Percentiles rank a stretch among this genome's conserved stretches.
Evolutionary conservation across 1,140 invertebrate genomes (phyloP).

Genomic region (Metopolophium dirhodum): DNA sequence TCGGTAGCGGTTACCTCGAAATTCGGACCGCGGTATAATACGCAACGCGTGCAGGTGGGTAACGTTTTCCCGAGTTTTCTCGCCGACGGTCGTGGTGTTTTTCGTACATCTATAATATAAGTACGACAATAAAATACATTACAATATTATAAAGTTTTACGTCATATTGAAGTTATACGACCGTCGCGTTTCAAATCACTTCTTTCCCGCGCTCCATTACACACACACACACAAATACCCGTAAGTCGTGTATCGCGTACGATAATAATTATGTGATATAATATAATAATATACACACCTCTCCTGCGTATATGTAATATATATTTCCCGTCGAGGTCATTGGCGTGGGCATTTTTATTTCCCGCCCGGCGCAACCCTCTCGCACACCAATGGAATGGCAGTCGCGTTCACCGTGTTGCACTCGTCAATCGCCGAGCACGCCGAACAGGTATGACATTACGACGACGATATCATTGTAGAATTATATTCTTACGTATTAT

Average conservation of each 20-base stretch:
- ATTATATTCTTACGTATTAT: background rate
- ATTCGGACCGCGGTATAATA: background rate
- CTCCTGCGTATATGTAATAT: background rate
- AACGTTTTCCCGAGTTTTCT: background rate
- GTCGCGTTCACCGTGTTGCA: conserved; percentile 48
- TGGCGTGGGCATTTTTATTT: background rate
- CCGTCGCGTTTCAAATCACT: background rate
- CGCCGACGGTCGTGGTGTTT: background rate
- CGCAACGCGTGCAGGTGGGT: no score
- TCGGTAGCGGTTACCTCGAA: background rate
- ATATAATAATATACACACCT: background rate
- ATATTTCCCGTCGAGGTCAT: background rate
- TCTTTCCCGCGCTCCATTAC: background rate
- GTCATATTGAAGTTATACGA: no score
- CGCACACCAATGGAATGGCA: conserved; percentile 52
- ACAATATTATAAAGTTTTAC: no score
- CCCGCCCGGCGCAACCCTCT: background rate
- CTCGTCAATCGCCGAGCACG: conserved; percentile 41
- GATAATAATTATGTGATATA: background rate
- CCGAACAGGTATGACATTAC: conserved; percentile 31
- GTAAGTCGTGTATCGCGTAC: background rate
- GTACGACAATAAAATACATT: background rate
- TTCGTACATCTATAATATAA: background rate
- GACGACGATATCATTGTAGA: background rate
- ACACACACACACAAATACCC: background rate